Base-by-base conservation (phyloP, 2,888 invertebrate genomes). In the Teleiodes luculella region DNA sequence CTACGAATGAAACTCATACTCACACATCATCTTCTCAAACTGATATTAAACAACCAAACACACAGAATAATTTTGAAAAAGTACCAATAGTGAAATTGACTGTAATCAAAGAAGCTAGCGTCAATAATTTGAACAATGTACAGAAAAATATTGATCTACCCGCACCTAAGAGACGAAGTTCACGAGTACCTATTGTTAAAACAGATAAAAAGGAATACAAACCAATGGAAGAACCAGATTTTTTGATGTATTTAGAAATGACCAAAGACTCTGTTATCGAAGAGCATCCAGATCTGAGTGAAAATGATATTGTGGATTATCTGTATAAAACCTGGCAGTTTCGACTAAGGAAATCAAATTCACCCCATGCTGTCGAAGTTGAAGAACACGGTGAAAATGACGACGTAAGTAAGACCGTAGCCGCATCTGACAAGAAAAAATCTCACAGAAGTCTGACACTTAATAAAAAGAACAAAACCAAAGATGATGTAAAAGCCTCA, bases 311-410 rank as follows among this genome's bases (percentile, higher is more conserved):
- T 6, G 74, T 79, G 33, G 68, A 66, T 8, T 91, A 91, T 68
- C 72, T 91, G 39, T 79, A 82, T 37, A 88, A 91, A 63, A 84
- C 84, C 4, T 91, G 91, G 91, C 62, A 78, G 20, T 86, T 85
- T 28, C 7, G 43, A 20, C n/a, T n/a, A 43, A n/a, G 43, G 1
- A 43, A 43, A 28, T 13, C 43, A 0, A n/a, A 24, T 3, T 43
- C 43, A 7, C 43, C 43, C 13, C 5, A 24, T n/a, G 43, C 10
- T 24, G 20, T 43, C 10, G 10, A 24, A 28, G 20, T 43, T 11
- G 10, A 24, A 28, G 28, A 43, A 43, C 24, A 11, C 28, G 11
- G 11, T 0, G 28, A 43, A 13, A 24, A 3, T 24, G 24, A 24
- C 3, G 3, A 24, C 24, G 6, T 6, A 24, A 24, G 3, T 6